Base-by-base conservation (phyloP, 2,888 invertebrate genomes). In the Sminthurinus aureus region DNA sequence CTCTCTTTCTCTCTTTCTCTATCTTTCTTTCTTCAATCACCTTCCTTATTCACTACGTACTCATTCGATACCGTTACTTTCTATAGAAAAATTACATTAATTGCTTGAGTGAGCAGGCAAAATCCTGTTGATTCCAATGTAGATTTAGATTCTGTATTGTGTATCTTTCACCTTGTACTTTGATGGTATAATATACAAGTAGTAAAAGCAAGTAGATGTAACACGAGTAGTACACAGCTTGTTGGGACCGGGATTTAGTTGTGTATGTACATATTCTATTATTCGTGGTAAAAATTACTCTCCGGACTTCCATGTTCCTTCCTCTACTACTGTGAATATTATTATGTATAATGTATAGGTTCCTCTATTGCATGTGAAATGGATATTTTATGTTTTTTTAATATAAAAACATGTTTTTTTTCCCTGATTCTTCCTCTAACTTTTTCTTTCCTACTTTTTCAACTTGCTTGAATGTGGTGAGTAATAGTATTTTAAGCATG, bases 91-190 rank as follows among this genome's bases (percentile, higher is more conserved):
- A 81, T 81, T 75, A 76, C 81, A 81, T 75, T 81, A 81, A 81
- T 81, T 81, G 81, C 38, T 64, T 81, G 75, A 81, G 50, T 81
- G 81, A 81, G 67, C 81, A 81, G 18, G 58, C 81, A 66, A 75
- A 81, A 81, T 75, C 76, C 76, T 38, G 13, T 3, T 50, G 74
- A 75, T 73, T 75, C n/a, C 67, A 67, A n/a, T 20, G 9, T 22
- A 67, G 12, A 67, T n/a, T 18, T 64, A n/a, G 64, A 18, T 66
- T 64, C 11, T 64, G 18, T 24, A 76, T 58, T 78, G 66, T 26
- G 11, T 20, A 18, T 50, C 26, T 24, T 15, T 24, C 24, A 26
- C 69, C 50, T 38, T n/a, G 67, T 38, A 67, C n/a, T n/a, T 38
- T 38, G 38, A 38, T 38, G 38, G 38, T 38, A 38, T 6, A 38